Conservation (phyloP, 2,113 vertebrate genomes). For the Pycnonotus jocosus region DNA sequence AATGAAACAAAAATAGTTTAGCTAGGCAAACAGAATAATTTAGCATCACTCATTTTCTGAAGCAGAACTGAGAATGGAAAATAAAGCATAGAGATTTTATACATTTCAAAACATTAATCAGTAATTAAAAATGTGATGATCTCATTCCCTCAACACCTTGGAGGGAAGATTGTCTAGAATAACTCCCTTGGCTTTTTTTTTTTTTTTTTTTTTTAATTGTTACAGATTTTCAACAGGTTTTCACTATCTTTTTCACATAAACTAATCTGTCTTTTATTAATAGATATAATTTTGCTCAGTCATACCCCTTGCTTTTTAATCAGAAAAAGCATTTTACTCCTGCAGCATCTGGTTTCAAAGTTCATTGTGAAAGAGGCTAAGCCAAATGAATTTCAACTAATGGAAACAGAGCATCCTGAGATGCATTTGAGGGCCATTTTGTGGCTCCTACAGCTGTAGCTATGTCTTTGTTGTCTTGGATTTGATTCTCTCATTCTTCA, state of each 20-base stretch:
- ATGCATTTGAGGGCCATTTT: neutral
- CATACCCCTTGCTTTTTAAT: neutral
- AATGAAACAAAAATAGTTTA: neutral
- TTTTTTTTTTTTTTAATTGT: neutral
- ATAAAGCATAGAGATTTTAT: neutral
- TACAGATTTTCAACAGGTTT: neutral
- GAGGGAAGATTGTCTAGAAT: neutral
- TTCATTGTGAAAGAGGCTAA: neutral
- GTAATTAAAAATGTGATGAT: neutral
- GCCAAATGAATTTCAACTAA: slow-evolving; percentile 12
- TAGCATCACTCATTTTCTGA: neutral
- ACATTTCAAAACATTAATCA: neutral
- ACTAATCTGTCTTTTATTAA: neutral
- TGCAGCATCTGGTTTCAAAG: neutral
- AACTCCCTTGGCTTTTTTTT: neutral
- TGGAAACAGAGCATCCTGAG: neutral
- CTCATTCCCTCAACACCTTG: neutral
- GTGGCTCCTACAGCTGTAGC: neutral
- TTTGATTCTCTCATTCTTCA: neutral
- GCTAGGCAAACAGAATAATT: neutral
- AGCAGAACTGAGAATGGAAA: neutral
- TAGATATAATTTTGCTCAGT: neutral
- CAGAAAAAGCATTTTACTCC: slow-evolving; percentile 2
- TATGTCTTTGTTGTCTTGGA: neutral
- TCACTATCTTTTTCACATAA: neutral